Conservation (phyloP, 2,797 vertebrate species). For the Telmatherina bonti region DNA sequence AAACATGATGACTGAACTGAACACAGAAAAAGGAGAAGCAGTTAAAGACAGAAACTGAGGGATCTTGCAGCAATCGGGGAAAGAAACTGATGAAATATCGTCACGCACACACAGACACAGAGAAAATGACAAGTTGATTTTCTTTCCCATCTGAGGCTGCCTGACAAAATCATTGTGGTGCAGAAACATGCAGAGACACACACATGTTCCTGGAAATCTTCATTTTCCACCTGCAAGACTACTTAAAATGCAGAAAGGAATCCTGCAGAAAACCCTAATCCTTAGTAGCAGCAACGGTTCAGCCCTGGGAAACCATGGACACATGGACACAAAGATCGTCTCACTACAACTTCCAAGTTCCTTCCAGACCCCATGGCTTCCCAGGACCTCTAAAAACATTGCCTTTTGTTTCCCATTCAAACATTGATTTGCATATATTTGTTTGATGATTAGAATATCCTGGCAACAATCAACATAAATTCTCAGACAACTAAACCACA, state of each 20-base stretch:
- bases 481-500: not conserved
- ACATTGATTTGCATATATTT: conserved; percentile 24
- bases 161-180: conserved; percentile 59
- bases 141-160: conserved; percentile 17
- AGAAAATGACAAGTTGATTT: conserved; percentile 19
- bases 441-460: conserved; percentile 1
- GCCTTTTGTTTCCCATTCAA: conserved; percentile 41
- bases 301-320: conserved; percentile 30
- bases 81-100: conserved; percentile 18
- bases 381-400: conserved; percentile 17
- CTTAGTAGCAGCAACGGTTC: conserved; percentile 23
- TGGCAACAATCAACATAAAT: not conserved
- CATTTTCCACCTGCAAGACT: conserved; percentile 48
- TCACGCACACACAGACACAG: conserved; percentile 4
- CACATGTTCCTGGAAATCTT: conserved; percentile 31
- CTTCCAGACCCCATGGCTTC: conserved; percentile 34
- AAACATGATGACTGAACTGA: conserved; percentile 40
- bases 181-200: conserved; percentile 24
- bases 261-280: conserved; percentile 4
- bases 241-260: conserved; percentile 42
- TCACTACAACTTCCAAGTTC: conserved; percentile 25
- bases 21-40: conserved; percentile 30
- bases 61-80: conserved; percentile 41
- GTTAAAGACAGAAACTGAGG: conserved; percentile 25
- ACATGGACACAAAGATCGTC: conserved; percentile 28